Evolutionary conservation across 1,140 invertebrate species (phyloP).

Genomic region (Hyphantria cunea): DNA sequence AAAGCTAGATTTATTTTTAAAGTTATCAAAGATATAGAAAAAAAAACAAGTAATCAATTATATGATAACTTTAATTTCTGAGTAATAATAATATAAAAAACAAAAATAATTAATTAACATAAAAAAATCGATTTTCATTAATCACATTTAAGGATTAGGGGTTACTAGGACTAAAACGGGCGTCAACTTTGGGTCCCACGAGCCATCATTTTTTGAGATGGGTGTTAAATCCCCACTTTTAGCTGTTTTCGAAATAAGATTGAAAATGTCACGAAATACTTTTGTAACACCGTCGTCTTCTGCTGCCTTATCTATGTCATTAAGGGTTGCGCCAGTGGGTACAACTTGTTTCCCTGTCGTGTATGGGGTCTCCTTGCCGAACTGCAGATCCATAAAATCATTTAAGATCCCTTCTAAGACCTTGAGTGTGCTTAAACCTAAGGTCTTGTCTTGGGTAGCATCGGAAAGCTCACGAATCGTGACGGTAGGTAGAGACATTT

Average conservation of each 20-base stretch:
- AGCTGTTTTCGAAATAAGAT: constrained; percentile 54
- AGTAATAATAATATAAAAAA: constrained; percentile 4
- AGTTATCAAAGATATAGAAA: too few species aligned
- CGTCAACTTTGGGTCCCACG: constrained; percentile 61
- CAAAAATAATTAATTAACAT: constrained; percentile 25
- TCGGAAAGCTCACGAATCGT: constrained; percentile 58
- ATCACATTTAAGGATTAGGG: constrained; percentile 27
- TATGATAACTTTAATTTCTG: not conserved
- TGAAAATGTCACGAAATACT: constrained; percentile 59
- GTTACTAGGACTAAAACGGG: constrained; percentile 67
- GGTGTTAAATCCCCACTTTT: constrained; percentile 64
- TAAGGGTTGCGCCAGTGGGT: constrained; percentile 50
- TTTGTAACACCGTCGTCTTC: constrained; percentile 44
- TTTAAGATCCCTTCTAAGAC: constrained; percentile 69
- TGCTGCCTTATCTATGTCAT: constrained; percentile 55
- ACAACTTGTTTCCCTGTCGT: constrained; percentile 67
- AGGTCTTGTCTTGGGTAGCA: constrained; percentile 51
- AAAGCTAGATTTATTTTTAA: too few species aligned
- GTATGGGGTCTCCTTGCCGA: constrained; percentile 63
- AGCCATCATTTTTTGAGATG: constrained; percentile 50
- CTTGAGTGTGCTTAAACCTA: constrained; percentile 49
- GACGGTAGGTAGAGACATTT: constrained; percentile 61
- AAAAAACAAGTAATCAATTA: not conserved
- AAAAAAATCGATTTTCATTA: constrained; percentile 1
- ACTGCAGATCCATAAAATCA: constrained; percentile 71